Conservation (phyloP, 2,797 vertebrate genomes). For the Rhinogobio ventralis region DNA sequence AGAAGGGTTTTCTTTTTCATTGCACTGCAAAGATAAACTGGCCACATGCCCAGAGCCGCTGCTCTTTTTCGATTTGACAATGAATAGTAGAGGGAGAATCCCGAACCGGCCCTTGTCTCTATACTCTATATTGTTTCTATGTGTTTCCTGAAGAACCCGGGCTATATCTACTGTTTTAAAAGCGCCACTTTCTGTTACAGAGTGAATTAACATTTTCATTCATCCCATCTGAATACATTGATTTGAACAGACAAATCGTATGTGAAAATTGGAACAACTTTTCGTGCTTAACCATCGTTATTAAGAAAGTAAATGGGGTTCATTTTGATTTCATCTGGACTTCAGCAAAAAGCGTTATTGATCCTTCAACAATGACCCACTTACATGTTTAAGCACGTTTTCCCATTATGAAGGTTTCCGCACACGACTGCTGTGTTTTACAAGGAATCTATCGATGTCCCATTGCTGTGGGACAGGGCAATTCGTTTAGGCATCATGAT, state of each 20-base stretch:
- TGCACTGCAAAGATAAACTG: neutral
- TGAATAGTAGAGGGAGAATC: neutral
- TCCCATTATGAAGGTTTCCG: slow-evolving; percentile 33
- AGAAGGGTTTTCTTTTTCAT: neutral
- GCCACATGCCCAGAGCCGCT: too few relatives aligned
- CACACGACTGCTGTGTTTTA: slow-evolving; percentile 28
- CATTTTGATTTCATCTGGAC: slow-evolving; percentile 12
- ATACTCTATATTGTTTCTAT: neutral
- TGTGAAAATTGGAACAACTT: neutral
- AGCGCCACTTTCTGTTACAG: neutral
- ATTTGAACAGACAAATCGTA: neutral
- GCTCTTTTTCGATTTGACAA: neutral
- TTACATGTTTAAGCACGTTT: slow-evolving; percentile 31
- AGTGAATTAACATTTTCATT: neutral
- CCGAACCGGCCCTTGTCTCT: neutral
- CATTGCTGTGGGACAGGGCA: slow-evolving; percentile 30
- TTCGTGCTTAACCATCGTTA: neutral
- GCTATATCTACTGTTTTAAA: neutral
- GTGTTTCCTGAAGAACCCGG: neutral
- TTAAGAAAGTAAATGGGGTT: neutral
- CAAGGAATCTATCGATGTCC: slow-evolving; percentile 42
- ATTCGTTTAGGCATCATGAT: slow-evolving; percentile 50
- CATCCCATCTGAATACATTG: neutral
- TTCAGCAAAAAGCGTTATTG: slow-evolving; percentile 7
- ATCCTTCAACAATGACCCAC: slow-evolving; percentile 19